A percentile compares a stretch with the other conserved stretches of the same genome.
These are phyloP conservation scores for Argya squamiceps DNA, from an alignment of 2,797 vertebrate species.

Conservation along the genomic window DNA sequence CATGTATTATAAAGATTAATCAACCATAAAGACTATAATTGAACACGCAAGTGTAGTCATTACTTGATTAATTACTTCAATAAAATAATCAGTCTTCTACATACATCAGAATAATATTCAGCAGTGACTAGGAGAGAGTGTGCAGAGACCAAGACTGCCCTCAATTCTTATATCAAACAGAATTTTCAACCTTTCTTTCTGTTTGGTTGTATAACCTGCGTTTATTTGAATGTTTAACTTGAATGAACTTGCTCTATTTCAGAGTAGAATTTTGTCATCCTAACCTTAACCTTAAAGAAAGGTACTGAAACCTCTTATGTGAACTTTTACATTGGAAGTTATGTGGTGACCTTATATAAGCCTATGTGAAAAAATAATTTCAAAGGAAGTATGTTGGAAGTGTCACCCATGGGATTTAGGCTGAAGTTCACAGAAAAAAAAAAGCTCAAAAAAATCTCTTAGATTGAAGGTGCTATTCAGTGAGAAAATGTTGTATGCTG, in stretches of 20 bases:
- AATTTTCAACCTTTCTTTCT: background rate
- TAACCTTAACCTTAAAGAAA: background rate
- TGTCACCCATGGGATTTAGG: background rate
- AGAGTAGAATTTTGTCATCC: background rate
- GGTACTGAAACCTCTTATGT: background rate
- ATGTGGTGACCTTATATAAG: background rate
- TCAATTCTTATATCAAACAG: background rate
- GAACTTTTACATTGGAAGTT: background rate
- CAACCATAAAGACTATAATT: constrained; percentile 79
- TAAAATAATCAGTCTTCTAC: constrained; percentile 72
- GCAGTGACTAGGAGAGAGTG: background rate
- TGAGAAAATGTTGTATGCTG: background rate
- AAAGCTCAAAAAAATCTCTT: background rate
- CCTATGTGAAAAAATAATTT: background rate
- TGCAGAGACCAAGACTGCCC: background rate
- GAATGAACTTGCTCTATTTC: background rate
- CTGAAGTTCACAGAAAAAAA: background rate
- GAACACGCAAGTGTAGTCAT: constrained; percentile 79
- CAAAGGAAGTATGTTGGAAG: background rate
- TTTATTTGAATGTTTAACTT: background rate
- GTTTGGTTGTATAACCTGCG: background rate
- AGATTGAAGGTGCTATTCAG: background rate
- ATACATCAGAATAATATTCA: constrained; percentile 70
- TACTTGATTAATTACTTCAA: constrained; percentile 81
- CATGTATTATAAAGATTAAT: constrained; percentile 79